Evolutionary conservation across 23 tunicate genomes (phyloP), one percentile per base, ranked within the genome.

Genomic region (Botrylloides violaceus): DNA sequence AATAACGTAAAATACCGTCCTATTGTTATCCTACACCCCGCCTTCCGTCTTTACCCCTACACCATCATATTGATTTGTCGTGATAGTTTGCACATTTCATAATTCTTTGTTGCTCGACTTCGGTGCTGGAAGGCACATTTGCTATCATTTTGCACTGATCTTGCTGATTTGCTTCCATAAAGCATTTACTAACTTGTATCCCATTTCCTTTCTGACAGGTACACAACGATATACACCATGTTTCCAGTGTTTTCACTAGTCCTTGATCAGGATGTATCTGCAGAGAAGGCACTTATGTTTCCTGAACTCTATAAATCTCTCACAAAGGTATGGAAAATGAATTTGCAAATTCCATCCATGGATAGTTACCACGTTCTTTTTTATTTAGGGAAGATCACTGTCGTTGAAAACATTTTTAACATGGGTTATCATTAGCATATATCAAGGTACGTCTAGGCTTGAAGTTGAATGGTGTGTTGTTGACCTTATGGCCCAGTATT

Each of bases 231-330:
- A 1, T 90, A 80, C 82, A 90, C 97, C 33, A 90, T 90, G 97
- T 79, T 90, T 68, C 97, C 97, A 29, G 97, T 90, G 15, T 90
- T 90, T 63, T 90, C 97, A 22, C 81, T 90, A 5, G 97, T 90
- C 3, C 85, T 90, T 22, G 97, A 90, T 72, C 90, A 90, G 66
- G 97, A 90, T 36, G 97, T 90, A 32, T 61, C 73, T 1, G 32
- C 83, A 1, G 65, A 65, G 48, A 74, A 78, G 3, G 97, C 97
- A 27, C 72, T 90, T 5, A 56, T 79, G 1, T 90, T 50, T 75
- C 97, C 97, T 1, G 97, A 90, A 49, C 60, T 90, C n/a, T 90
- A 90, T 60, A 53, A 75, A n/a, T 84, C 82, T 3, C 65, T 90
- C 24, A 83, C 73, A 35, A 90, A 90, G 85, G 97, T 82, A 43